phyloP scores from a whole-genome alignment of 2,113 vertebrate species.

The Nothobranchius furzeri region DNA sequence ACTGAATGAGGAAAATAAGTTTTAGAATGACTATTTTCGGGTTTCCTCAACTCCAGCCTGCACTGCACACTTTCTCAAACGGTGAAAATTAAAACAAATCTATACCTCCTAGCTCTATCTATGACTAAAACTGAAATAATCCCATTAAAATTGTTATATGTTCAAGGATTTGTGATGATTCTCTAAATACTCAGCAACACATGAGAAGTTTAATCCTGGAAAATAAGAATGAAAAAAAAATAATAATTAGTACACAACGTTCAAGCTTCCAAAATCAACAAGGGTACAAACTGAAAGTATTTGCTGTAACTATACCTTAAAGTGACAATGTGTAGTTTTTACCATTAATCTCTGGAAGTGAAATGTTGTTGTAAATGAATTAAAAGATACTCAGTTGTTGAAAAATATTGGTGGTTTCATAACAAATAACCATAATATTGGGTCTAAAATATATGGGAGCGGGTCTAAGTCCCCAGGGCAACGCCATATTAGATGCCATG shows the following conservation, averaged over 20 bases:
- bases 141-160: not conserved
- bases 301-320: too few relatives aligned
- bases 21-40: constrained; percentile 24
- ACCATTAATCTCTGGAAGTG: too few relatives aligned
- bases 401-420: too few relatives aligned
- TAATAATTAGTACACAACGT: not conserved
- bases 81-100: constrained; percentile 10
- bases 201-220: constrained; percentile 25
- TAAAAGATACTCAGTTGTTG: too few relatives aligned
- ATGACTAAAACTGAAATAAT: not conserved
- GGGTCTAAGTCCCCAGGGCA: too few relatives aligned
- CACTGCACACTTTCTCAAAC: constrained; percentile 4
- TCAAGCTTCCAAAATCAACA: not conserved
- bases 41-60: constrained; percentile 9
- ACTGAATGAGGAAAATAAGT: not conserved
- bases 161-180: not conserved
- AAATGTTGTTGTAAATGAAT: too few relatives aligned
- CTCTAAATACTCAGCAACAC: constrained; percentile 2
- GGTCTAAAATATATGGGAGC: too few relatives aligned
- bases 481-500: too few relatives aligned
- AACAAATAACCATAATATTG: too few relatives aligned
- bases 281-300: too few relatives aligned
- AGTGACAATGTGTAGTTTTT: too few relatives aligned
- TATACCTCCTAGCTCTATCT: not conserved
- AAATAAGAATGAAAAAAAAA: not conserved